Conservation (phyloP, 2,888 invertebrate species). For the Thera britannica region DNA sequence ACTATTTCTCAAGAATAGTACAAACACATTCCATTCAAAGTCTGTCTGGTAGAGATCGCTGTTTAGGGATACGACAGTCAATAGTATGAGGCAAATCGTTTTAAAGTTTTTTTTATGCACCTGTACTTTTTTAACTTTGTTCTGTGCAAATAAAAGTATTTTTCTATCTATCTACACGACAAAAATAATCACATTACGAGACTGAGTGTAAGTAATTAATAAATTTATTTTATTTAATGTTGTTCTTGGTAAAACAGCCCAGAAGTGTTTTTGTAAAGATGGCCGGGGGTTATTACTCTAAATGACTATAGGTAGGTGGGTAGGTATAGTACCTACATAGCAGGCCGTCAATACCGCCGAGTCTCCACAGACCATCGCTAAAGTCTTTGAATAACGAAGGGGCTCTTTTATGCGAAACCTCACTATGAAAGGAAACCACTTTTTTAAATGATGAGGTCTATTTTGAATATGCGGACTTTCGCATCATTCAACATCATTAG, state of each 20-base stretch:
- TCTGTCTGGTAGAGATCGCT: too few relatives aligned
- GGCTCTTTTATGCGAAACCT: constrained; percentile 70
- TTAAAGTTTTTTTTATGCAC: too few relatives aligned
- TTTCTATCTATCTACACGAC: too few relatives aligned
- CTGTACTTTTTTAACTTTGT: too few relatives aligned
- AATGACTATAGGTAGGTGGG: constrained; percentile 28
- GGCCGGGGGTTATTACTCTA: constrained; percentile 52
- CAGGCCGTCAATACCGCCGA: constrained; percentile 50
- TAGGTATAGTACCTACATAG: constrained; percentile 33
- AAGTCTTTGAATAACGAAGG: constrained; percentile 78
- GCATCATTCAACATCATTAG: constrained; percentile 80
- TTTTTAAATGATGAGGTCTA: constrained; percentile 72
- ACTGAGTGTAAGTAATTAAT: too few relatives aligned
- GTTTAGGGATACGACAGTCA: too few relatives aligned
- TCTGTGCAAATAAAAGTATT: too few relatives aligned
- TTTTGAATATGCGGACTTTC: constrained; percentile 74
- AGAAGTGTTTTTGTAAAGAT: constrained; percentile 39
- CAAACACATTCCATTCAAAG: too few relatives aligned
- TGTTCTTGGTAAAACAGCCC: neutral
- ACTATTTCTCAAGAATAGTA: too few relatives aligned
- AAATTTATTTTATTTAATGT: too few relatives aligned
- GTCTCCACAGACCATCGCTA: constrained; percentile 60
- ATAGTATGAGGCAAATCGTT: too few relatives aligned
- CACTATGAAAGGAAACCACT: constrained; percentile 74
- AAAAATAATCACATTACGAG: too few relatives aligned